Base-by-base conservation (phyloP, 1,140 invertebrate species). In the Prorops nasuta region DNA sequence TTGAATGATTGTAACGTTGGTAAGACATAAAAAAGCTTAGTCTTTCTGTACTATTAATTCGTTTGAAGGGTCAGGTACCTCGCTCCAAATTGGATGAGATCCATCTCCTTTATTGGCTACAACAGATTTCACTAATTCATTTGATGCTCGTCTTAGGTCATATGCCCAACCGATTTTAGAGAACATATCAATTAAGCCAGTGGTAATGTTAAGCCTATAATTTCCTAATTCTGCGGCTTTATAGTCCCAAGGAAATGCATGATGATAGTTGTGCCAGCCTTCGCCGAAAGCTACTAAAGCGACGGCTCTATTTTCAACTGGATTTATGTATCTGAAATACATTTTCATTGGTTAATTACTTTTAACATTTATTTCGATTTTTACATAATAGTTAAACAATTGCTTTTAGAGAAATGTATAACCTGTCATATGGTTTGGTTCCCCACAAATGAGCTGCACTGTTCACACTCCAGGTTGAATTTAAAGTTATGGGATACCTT, bases 241-340 rank as follows among this genome's bases (percentile, higher is more conserved):
- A 71, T 94, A 88, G 61, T 92, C 86, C 67, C 86, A 83, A 1
- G 92, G 92, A 70, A 94, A 94, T 0, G 84, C 85, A 71, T 94
- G 92, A 63, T 95, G 92, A 74, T 92, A 95, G 75, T 93, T 94
- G 70, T 93, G 90, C 83, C 88, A 92, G 19, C 84, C 84, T 70
- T 81, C 79, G 0, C 79, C 78, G 24, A 60, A 24, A 0, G 74
- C 57, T 0, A 65, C 0, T 3, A 71, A 21, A 0, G 69, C 51
- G 1, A 80, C 72, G 0, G 52, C 38, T 9, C 8, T 36, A 45
- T 79, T 80, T 47, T 81, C 48, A 63, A 83, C 76, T 2, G 89
- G 87, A 60, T 84, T 84, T 44, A 91, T 90, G 58, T 68, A 77
- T 52, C 83, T 84, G 47, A 44, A 24, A 44, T 36, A 35, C 1